Conservation (phyloP, 2,797 vertebrate genomes). For the Coluber constrictor region DNA sequence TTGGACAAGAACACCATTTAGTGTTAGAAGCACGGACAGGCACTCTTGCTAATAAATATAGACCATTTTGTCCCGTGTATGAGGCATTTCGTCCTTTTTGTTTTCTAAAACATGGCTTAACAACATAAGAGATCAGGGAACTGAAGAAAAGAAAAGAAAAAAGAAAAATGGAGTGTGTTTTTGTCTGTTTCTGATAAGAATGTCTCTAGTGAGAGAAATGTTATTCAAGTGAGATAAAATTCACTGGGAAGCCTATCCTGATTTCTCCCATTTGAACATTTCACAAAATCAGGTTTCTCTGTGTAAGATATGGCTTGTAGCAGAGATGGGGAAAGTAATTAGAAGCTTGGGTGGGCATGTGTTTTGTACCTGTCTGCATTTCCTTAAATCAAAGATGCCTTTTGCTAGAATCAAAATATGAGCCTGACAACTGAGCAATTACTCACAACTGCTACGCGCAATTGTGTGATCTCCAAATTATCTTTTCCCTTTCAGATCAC, state of each 20-base stretch:
- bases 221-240: background rate
- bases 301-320: background rate
- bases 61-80: background rate
- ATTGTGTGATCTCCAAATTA: background rate
- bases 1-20: background rate
- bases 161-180: background rate
- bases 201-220: background rate
- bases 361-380: background rate
- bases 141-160: background rate
- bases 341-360: background rate
- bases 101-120: background rate
- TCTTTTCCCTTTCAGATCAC: background rate
- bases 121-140: background rate
- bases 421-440: background rate
- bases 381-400: background rate
- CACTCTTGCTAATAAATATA: background rate
- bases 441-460: background rate
- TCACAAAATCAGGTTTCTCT: background rate
- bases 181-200: background rate
- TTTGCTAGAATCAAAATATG: background rate
- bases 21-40: background rate
- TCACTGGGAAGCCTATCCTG: background rate
- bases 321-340: background rate
- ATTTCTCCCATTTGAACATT: background rate
- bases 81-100: rapidly evolving